Evolutionary conservation across 2,888 invertebrate species (phyloP).

Genomic region (Drosophila ustulata): DNA sequence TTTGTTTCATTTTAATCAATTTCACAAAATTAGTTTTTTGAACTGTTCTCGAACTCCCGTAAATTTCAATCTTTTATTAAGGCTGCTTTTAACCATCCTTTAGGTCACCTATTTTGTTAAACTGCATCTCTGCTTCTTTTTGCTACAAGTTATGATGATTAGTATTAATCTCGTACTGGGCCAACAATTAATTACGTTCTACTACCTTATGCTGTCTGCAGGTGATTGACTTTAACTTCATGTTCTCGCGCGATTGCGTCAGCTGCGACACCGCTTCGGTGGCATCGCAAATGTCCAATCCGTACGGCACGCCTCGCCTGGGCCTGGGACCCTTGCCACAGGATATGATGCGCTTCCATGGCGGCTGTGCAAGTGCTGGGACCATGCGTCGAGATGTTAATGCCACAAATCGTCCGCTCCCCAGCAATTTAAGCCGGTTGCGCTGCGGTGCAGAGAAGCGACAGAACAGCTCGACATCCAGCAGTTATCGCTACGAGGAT

Average conservation of each 20-base stretch:
- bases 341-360: constrained; percentile 84
- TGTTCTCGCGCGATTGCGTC: constrained; percentile 85
- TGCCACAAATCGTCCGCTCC: constrained; percentile 75
- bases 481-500: constrained; percentile 80
- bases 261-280: constrained; percentile 82
- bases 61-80: not conserved
- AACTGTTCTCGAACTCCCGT: not conserved
- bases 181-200: not conserved
- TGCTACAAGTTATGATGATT: not conserved
- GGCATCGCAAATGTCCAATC: constrained; percentile 78
- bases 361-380: constrained; percentile 26
- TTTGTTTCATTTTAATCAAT: too few relatives aligned
- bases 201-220: constrained; percentile 15
- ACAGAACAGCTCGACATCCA: constrained; percentile 20
- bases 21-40: too few relatives aligned
- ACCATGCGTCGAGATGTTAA: constrained; percentile 71
- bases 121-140: not conserved
- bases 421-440: constrained; percentile 82
- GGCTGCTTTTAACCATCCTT: not conserved
- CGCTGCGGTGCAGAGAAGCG: constrained; percentile 66
- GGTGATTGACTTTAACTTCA: constrained; percentile 86
- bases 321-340: constrained; percentile 75
- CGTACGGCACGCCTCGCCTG: constrained; percentile 79
- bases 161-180: not conserved
- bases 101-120: not conserved